Conservation (phyloP, 2,113 vertebrate genomes). For the Hemicordylus capensis region DNA sequence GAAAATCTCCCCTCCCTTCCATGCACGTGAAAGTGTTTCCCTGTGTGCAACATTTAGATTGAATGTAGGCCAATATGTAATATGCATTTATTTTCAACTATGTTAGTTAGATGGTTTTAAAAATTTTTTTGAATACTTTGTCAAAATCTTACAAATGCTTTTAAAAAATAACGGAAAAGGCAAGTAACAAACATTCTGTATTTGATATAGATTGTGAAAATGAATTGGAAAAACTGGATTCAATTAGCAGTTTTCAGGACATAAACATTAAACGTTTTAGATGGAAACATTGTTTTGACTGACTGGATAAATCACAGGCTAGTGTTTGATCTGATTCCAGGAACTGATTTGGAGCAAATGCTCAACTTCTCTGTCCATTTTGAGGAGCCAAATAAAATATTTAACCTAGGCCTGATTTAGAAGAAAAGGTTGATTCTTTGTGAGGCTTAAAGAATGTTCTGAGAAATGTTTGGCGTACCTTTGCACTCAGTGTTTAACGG, state of each 20-base stretch:
- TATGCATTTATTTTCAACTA: conserved; percentile 62
- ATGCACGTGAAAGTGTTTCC: no score
- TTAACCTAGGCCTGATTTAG: conserved; percentile 82
- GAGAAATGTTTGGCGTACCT: conserved; percentile 82
- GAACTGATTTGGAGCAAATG: conserved; percentile 81
- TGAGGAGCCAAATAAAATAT: conserved; percentile 90
- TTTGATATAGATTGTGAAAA: conserved; percentile 73
- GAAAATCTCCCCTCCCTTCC: no score
- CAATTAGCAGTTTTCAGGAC: conserved; percentile 83
- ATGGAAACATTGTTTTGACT: conserved; percentile 88
- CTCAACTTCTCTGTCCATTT: conserved; percentile 75
- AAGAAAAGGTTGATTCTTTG: conserved; percentile 78
- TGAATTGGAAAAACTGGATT: conserved; percentile 76
- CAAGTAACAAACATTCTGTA: no score
- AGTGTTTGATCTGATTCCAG: conserved; percentile 85
- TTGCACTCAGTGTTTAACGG: conserved; percentile 79
- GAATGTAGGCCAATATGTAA: no score
- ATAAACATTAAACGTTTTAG: conserved; percentile 84
- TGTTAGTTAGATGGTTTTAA: conserved; percentile 68
- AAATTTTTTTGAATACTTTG: background rate
- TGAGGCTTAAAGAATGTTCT: conserved; percentile 77
- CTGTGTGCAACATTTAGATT: no score
- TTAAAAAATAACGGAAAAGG: no score
- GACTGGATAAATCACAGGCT: conserved; percentile 83
- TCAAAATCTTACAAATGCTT: no score